Percentiles rank a stretch among this genome's conserved stretches.
These are phyloP conservation scores for Mormyrops boulengeri DNA, from an alignment of 2,797 vertebrate genomes.

Conservation along the genomic window DNA sequence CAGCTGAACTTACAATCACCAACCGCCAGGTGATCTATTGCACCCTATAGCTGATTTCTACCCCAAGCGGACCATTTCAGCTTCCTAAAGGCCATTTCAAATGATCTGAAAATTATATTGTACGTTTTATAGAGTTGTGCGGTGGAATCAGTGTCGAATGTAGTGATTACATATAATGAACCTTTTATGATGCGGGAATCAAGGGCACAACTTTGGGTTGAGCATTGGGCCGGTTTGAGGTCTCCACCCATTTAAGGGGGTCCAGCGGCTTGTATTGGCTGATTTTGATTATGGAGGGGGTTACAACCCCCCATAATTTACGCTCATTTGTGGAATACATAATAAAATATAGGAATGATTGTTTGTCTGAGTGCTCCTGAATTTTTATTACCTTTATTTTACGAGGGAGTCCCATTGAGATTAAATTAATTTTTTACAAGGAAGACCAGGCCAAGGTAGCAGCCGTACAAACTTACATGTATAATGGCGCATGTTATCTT, in stretches of 20 bases:
- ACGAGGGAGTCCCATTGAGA: background rate
- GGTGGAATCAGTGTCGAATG: background rate
- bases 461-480: background rate
- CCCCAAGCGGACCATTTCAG: background rate
- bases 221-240: background rate
- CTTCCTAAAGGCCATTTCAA: background rate
- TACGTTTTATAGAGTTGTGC: background rate
- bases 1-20: background rate
- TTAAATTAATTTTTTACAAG: background rate
- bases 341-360: background rate
- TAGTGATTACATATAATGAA: background rate
- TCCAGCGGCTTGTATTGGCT: background rate
- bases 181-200: background rate
- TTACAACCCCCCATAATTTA: background rate
- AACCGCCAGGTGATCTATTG: background rate
- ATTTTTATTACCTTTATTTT: background rate
- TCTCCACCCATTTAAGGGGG: background rate
- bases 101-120: background rate
- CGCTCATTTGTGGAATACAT: background rate
- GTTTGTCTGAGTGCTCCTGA: background rate
- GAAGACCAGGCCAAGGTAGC: background rate
- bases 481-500: background rate
- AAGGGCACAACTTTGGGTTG: background rate
- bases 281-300: background rate
- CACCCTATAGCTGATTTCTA: background rate